Evolutionary conservation across 2,797 vertebrate species (phyloP), one percentile per base, ranked within the genome.

Genomic region (Ispidina lecontei): DNA sequence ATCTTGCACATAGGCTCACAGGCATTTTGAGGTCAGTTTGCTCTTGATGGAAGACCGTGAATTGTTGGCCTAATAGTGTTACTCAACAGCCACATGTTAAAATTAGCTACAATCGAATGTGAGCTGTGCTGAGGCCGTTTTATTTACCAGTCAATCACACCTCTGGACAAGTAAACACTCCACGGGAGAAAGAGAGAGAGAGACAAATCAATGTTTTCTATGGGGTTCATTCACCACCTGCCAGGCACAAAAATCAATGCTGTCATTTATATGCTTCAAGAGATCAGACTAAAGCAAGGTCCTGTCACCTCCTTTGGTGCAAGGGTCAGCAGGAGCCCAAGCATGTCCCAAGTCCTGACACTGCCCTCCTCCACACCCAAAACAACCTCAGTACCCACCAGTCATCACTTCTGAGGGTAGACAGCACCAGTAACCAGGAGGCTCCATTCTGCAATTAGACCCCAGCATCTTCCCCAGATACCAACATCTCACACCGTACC

Each of bases 191-290:
- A 62, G 26, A 51, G 12, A 59, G 12, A 51, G 77, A 29, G 73
- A 33, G n/a, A 84, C 43, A 87, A 89, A 95, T 92, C 87, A 29
- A 87, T 95, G 84, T 12, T 85, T 44, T 94, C 68, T 22, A 1
- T 5, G 5, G 64, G 87, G 71, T 59, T 90, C 81, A 54, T 87
- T 93, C 93, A 93, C 72, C 84, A 92, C 82, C 91, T 87, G 84
- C 69, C 89, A 85, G 65, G 18, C 12, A 69, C 78, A 10, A 74
- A 52, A 92, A 94, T 85, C 91, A 71, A 90, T 35, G 69, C 9
- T 56, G 87, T 68, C 93, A 85, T 89, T 87, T 60, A 54, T 59
- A 68, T 1, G 10, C 52, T 76, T 4, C 0, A 0, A 65, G 70
- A 44, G 47, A 16, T 14, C 1, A 2, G 54, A 2, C 64, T 28